Evolutionary conservation across 53 echinoderm and acorn worm genomes (phyloP).

Genomic region (Mesocentrotus franciscanus): DNA sequence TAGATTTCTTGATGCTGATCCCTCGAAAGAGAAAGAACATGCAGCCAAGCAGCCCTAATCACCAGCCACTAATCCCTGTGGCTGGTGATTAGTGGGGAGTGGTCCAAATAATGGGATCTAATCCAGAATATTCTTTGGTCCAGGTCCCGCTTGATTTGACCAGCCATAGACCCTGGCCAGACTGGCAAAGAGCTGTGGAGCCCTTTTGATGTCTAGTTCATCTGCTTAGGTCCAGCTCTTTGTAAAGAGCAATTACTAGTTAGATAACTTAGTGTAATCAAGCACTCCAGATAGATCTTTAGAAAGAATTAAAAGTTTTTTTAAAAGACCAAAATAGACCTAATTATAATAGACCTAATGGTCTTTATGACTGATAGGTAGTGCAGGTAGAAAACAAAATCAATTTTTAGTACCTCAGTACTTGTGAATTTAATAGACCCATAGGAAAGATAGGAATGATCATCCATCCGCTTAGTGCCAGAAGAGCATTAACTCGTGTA

Average conservation of each 20-base stretch:
- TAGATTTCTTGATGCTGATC: not conserved
- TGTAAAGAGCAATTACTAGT: not conserved
- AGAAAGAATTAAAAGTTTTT: not conserved
- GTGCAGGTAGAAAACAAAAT: no score
- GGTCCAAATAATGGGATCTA: slow-evolving; percentile 1
- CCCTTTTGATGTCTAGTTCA: not conserved
- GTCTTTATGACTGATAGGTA: no score
- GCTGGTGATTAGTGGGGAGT: not conserved
- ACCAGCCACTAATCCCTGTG: not conserved
- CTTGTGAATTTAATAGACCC: no score
- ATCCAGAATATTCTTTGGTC: not conserved
- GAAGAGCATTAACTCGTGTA: no score
- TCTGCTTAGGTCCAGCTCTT: not conserved
- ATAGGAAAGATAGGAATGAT: no score
- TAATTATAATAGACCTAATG: no score
- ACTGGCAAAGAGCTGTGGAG: not conserved
- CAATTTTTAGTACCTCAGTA: no score
- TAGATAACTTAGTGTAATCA: not conserved
- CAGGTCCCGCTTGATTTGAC: not conserved
- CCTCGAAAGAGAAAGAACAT: not conserved
- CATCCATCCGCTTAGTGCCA: no score
- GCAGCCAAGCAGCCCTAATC: not conserved
- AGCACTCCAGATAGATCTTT: not conserved
- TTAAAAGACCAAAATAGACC: no score
- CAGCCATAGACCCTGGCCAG: not conserved